phyloP scores from a whole-genome alignment of 2,888 invertebrate genomes.

The Melinaea marsaeus region DNA sequence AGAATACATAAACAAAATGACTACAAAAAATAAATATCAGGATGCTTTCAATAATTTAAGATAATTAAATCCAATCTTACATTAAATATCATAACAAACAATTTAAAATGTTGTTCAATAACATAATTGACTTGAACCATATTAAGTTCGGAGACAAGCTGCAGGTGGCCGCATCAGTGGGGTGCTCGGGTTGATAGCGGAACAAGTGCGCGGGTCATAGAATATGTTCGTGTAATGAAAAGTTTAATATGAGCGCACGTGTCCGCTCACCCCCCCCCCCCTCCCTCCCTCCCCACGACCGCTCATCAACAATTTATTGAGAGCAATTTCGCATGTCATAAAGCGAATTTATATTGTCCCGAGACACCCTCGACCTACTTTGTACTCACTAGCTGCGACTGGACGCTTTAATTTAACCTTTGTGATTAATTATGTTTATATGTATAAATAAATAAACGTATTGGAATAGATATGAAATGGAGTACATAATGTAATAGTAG shows the following conservation, averaged over 20 bases:
- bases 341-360: slow-evolving; percentile 68
- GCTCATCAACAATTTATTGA: slow-evolving; percentile 65
- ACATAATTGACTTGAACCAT: slow-evolving; percentile 5
- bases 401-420: slow-evolving; percentile 10
- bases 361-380: slow-evolving; percentile 25
- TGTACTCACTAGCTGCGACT: slow-evolving; percentile 7
- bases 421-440: too few relatives aligned
- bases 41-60: too few relatives aligned
- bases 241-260: slow-evolving; percentile 70
- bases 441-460: too few relatives aligned
- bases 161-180: slow-evolving; percentile 30
- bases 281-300: not conserved
- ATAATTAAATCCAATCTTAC: too few relatives aligned
- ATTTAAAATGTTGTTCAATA: too few relatives aligned
- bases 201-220: slow-evolving; percentile 50
- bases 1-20: too few relatives aligned
- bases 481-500: too few relatives aligned
- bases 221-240: slow-evolving; percentile 53
- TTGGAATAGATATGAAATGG: too few relatives aligned
- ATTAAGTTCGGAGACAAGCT: slow-evolving; percentile 14
- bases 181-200: slow-evolving; percentile 35
- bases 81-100: too few relatives aligned
- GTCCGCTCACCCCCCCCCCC: slow-evolving; percentile 35
- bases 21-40: too few relatives aligned
- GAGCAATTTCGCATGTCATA: slow-evolving; percentile 77